Base-by-base conservation (phyloP, 2,797 vertebrate species). In the Scleropages formosus region DNA sequence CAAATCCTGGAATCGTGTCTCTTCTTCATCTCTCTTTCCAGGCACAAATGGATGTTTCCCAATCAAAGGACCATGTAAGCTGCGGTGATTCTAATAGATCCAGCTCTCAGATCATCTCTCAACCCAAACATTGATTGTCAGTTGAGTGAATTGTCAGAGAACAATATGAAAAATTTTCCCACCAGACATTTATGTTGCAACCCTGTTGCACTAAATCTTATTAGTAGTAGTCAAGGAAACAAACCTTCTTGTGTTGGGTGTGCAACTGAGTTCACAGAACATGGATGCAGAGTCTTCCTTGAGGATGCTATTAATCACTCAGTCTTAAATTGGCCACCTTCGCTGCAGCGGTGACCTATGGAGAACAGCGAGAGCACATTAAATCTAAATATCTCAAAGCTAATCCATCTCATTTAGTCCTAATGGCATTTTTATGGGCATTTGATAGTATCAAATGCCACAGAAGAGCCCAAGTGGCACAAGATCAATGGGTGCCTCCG, bases 341-440 rank as follows among this genome's bases (percentile, higher is more conserved):
- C 27, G 64, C 47, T 56, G 46, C 64, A 20, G 10, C 27, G 64
- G 64, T 62, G 72, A 78, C 56, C 72, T 47, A 31, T 63, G 24
- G 64, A 26, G 64, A 73, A 64, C 62, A 44, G 63, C 39, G 60
- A 56, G 71, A 81, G 71, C 49, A 69, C 84, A 84, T 80, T 76
- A 82, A 77, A 68, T 76, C 73, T 58, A 71, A 75, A 75, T 78
- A 72, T 46, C 80, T 82, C 79, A 78, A 69, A 78, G 75, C 81
- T 80, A 81, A 86, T 83, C 83, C 68, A 74, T 83, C 80, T 85
- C 80, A 82, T 83, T 87, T 83, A 81, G 68, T 63, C 74, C 75
- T 78, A 84, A 86, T 80, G 80, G 75, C 73, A 81, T 78, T 84
- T 87, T 85, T 81, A 84, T 84, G 73, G 70, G 61, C 73, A 74